Conservation (phyloP, 2,888 invertebrate species). For the Arge pagana region DNA sequence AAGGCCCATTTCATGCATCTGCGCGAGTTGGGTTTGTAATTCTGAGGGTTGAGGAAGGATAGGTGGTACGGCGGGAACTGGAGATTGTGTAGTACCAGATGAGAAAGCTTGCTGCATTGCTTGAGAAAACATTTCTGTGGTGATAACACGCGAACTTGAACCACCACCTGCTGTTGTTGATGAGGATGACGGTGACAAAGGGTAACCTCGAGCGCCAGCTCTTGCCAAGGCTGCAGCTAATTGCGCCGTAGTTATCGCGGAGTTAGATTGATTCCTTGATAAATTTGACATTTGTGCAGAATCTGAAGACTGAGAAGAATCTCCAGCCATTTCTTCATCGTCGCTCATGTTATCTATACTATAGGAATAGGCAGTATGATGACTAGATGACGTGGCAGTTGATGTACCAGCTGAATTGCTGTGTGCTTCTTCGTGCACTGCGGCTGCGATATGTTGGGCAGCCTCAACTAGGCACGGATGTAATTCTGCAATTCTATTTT, state of each 20-base stretch:
- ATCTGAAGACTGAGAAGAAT: slow-evolving; percentile 58
- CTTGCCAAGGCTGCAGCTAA: slow-evolving; percentile 75
- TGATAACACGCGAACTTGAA: slow-evolving; percentile 62
- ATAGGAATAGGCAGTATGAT: slow-evolving; percentile 60
- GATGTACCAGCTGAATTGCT: slow-evolving; percentile 40
- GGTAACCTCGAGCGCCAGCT: slow-evolving; percentile 53
- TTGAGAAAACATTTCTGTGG: slow-evolving; percentile 78
- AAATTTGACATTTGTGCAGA: slow-evolving; percentile 49
- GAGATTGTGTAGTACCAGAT: slow-evolving; percentile 33
- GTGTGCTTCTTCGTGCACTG: slow-evolving; percentile 59
- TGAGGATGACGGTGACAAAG: slow-evolving; percentile 37
- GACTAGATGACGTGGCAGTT: slow-evolving; percentile 39
- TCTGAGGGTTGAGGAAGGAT: slow-evolving; percentile 39
- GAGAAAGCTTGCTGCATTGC: slow-evolving; percentile 75
- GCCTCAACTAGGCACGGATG: slow-evolving; percentile 76
- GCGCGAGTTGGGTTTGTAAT: slow-evolving; percentile 66
- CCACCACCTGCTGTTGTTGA: slow-evolving; percentile 38
- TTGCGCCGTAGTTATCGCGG: slow-evolving; percentile 74
- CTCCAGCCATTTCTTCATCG: slow-evolving; percentile 63
- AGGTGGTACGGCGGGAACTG: slow-evolving; percentile 34
- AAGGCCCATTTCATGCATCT: slow-evolving; percentile 92
- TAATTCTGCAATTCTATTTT: slow-evolving; percentile 64
- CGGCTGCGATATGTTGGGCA: slow-evolving; percentile 68
- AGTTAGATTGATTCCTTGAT: slow-evolving; percentile 43
- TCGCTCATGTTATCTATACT: slow-evolving; percentile 63